Base-by-base conservation (phyloP, 2,888 invertebrate genomes). In the Acleris sparsana region DNA sequence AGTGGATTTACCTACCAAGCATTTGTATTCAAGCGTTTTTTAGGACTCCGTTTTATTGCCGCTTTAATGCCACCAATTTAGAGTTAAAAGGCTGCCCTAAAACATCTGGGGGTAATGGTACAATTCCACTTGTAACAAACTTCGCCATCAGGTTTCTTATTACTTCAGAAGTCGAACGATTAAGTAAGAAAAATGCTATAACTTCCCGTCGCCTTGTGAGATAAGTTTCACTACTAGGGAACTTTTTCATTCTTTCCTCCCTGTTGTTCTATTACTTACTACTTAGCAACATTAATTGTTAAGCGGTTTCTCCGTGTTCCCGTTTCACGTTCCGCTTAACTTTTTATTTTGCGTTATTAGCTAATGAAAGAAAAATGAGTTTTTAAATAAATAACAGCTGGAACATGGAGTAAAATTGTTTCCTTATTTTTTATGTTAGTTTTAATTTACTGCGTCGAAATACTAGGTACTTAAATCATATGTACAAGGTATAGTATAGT, bases 81-180 rank as follows among this genome's bases (percentile, higher is more conserved):
- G 55, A 62, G 66, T 62, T 48, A 52, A 46, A 48, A 52, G 16
- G 46, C 57, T 61, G 55, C 61, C 57, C 53, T 65, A 56, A 56
- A 57, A 56, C 66, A 66, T 61, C 66, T 66, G 62, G 62, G 57
- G 49, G 66, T 66, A 62, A 66, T 62, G 62, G 44, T 62, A 62
- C 61, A 57, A 57, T 66, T 62, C 61, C 61, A 62, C 61, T 65
- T 61, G 65, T 60, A 68, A 52, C 58, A 65, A 68, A 68, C 64
- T 68, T 61, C 51, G 59, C 61, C 68, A 68, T 68, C 68, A 68
- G 64, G 60, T 63, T 55, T 63, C 64, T 57, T 63, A 67, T 67
- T 67, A 67, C 67, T 67, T 67, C 43, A 67, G 62, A 65, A 68
- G 65, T 65, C 65, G 68, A 68, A 68, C 64, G 68, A 68, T 68